phyloP scores from a whole-genome alignment of 2,888 invertebrate genomes.

The Peribatodes rhomboidaria region DNA sequence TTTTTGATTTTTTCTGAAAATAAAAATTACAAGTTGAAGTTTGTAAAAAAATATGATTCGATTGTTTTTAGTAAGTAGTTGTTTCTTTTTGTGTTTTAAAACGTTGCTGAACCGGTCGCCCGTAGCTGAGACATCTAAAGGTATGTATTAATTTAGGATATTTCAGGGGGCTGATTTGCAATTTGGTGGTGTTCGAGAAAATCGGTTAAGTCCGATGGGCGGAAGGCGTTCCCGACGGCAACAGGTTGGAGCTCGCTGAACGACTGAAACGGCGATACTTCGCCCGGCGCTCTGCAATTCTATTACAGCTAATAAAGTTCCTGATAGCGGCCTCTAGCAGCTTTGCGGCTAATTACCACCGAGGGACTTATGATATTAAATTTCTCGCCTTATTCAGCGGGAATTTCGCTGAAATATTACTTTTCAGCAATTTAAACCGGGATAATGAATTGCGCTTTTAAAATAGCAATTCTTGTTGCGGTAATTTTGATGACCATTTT shows the following conservation, averaged over 20 bases:
- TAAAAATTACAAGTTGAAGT: slow-evolving; percentile 45
- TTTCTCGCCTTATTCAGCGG: slow-evolving; percentile 61
- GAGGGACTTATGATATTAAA: slow-evolving; percentile 70
- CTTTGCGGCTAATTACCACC: slow-evolving; percentile 68
- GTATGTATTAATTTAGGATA: slow-evolving; percentile 38
- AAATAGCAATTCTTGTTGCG: slow-evolving; percentile 34
- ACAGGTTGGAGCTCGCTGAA: slow-evolving; percentile 73
- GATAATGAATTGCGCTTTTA: slow-evolving; percentile 51
- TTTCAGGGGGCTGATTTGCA: slow-evolving; percentile 46
- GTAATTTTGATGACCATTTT: slow-evolving; percentile 28
- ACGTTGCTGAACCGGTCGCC: slow-evolving; percentile 46
- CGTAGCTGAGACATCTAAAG: slow-evolving; percentile 33
- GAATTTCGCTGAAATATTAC: slow-evolving; percentile 62
- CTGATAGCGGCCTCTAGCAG: slow-evolving; percentile 60
- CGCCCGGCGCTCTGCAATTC: slow-evolving; percentile 71
- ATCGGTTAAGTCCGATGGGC: slow-evolving; percentile 70
- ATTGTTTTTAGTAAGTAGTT: slow-evolving; percentile 62
- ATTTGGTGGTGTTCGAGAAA: slow-evolving; percentile 45
- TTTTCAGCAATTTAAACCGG: slow-evolving; percentile 56
- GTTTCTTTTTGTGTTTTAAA: slow-evolving; percentile 73
- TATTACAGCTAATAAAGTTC: slow-evolving; percentile 78
- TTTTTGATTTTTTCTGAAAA: slow-evolving; percentile 57
- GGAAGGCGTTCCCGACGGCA: slow-evolving; percentile 85
- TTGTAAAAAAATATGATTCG: slow-evolving; percentile 45
- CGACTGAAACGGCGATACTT: slow-evolving; percentile 54